These are phyloP conservation scores for Otocyon megalotis DNA, from an alignment of 2,113 vertebrate genomes.

Conservation along the genomic window DNA sequence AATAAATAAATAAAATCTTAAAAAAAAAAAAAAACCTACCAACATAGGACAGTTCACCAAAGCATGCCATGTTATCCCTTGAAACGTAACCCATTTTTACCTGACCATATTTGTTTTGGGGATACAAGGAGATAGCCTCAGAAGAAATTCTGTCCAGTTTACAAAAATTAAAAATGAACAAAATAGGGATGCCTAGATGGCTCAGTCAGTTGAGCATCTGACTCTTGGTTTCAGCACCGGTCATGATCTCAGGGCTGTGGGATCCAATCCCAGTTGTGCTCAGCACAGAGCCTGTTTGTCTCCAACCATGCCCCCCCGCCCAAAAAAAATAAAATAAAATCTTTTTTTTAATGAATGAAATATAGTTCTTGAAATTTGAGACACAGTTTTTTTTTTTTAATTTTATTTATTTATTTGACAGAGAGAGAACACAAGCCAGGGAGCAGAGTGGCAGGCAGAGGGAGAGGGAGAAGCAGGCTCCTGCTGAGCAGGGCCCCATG, in stretches of 20 bases:
- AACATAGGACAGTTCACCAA: not conserved
- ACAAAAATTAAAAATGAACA: not conserved
- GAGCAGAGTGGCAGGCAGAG: too few species aligned
- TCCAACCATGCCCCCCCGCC: too few species aligned
- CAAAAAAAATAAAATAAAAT: not conserved
- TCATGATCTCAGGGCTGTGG: not conserved
- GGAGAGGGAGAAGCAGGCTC: too few species aligned
- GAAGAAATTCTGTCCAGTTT: not conserved
- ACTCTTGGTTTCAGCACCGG: not conserved
- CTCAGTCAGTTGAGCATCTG: not conserved
- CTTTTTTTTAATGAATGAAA: not conserved
- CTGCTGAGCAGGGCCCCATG: too few species aligned
- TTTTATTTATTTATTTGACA: too few species aligned
- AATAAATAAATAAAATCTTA: too few species aligned
- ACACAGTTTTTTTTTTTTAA: not conserved
- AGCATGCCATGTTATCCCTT: not conserved
- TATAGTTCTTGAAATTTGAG: not conserved
- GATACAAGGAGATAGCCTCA: not conserved
- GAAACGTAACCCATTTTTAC: not conserved
- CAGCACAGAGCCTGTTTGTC: not conserved
- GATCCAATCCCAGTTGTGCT: not conserved
- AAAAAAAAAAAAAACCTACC: not conserved
- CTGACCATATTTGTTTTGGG: not conserved
- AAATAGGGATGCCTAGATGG: not conserved
- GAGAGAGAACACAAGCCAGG: too few species aligned